Evolutionary conservation across 2,797 vertebrate genomes (phyloP).

Genomic region (Mallotus villosus): DNA sequence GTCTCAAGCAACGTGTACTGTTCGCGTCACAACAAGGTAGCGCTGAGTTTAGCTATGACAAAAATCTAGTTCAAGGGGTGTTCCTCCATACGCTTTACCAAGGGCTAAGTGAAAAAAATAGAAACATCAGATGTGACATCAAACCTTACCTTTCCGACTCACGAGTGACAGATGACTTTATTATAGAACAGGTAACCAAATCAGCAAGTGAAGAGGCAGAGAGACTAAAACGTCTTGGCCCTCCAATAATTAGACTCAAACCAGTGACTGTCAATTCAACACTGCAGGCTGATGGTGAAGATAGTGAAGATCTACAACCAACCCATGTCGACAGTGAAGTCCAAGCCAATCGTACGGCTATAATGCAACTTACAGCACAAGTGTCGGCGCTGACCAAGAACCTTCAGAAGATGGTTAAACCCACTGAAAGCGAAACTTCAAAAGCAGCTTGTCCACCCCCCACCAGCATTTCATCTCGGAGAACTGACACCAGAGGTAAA

Average conservation of each 20-base stretch:
- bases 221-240: slow-evolving; percentile 26
- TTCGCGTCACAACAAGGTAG: slow-evolving; percentile 38
- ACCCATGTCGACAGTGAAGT: slow-evolving; percentile 19
- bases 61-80: slow-evolving; percentile 37
- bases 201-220: slow-evolving; percentile 36
- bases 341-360: slow-evolving; percentile 30
- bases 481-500: slow-evolving; percentile 11
- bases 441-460: background rate
- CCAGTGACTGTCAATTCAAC: slow-evolving; percentile 18
- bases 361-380: slow-evolving; percentile 27
- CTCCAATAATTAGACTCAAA: background rate
- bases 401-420: slow-evolving; percentile 9
- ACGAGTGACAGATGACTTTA: slow-evolving; percentile 29
- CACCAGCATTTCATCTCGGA: no score
- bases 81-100: slow-evolving; percentile 42
- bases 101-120: slow-evolving; percentile 35
- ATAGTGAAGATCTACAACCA: background rate
- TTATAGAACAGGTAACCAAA: slow-evolving; percentile 43
- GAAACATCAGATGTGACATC: slow-evolving; percentile 23
- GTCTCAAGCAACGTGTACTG: slow-evolving; percentile 27
- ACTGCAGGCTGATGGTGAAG: slow-evolving; percentile 6
- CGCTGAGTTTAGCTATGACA: slow-evolving; percentile 35
- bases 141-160: slow-evolving; percentile 28
- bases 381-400: slow-evolving; percentile 21
- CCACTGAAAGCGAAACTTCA: background rate